phyloP scores from a whole-genome alignment of 2,888 invertebrate genomes.

The Sminthurinus aureus region DNA sequence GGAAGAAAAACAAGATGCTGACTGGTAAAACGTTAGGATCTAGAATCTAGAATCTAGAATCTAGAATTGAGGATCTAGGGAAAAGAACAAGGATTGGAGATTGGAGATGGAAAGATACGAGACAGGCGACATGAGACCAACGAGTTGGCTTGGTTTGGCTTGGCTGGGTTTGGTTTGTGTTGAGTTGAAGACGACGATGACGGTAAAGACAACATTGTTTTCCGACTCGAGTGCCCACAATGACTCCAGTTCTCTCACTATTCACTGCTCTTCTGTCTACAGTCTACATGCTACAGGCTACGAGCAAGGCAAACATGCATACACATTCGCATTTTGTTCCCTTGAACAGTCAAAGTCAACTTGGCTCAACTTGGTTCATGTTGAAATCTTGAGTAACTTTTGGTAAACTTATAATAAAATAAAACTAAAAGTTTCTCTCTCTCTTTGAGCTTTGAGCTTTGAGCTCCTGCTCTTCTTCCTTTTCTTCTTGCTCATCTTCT shows the following conservation, averaged over 20 bases:
- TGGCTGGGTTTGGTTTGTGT: too few relatives aligned
- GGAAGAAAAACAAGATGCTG: not conserved
- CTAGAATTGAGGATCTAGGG: not conserved
- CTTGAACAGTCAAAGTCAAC: conserved; percentile 12
- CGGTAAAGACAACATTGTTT: conserved; percentile 8
- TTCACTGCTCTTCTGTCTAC: too few relatives aligned
- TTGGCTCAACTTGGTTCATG: conserved; percentile 7
- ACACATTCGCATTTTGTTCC: conserved; percentile 1
- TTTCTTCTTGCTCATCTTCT: not conserved
- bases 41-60: not conserved
- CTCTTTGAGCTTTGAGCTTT: not conserved
- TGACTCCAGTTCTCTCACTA: not conserved
- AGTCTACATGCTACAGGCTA: not conserved
- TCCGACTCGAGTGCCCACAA: not conserved
- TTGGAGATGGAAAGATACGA: too few relatives aligned
- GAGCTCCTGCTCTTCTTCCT: not conserved
- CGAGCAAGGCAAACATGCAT: not conserved
- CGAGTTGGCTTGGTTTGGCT: too few relatives aligned
- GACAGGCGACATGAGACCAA: too few relatives aligned
- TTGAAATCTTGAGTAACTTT: conserved; percentile 21
- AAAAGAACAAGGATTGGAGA: not conserved
- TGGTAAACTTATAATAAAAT: conserved; percentile 22
- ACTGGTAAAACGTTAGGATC: not conserved
- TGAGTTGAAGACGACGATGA: not conserved
- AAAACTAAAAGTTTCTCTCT: conserved; percentile 21